These are phyloP conservation scores for Macrotus californicus DNA, from an alignment of 2,113 vertebrate species.

Conservation along the genomic window DNA sequence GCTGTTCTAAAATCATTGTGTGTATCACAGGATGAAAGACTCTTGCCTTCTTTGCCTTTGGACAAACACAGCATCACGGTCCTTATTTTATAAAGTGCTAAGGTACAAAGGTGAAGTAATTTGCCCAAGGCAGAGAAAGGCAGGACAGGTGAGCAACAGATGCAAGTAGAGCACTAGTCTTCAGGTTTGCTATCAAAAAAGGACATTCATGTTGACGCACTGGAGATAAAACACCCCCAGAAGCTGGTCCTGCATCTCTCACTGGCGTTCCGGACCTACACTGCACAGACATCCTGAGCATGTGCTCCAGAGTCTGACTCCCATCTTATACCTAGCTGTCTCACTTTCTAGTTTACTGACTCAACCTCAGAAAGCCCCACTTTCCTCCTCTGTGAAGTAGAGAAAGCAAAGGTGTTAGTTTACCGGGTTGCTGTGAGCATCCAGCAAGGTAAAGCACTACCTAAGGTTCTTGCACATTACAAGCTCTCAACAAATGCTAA, in stretches of 20 bases:
- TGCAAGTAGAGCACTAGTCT: not conserved
- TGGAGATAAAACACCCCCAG: not conserved
- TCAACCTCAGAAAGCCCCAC: not conserved
- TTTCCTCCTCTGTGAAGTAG: not conserved
- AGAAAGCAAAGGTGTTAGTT: not conserved
- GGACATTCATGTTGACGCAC: not conserved
- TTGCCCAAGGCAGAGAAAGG: not conserved
- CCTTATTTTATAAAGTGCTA: not conserved
- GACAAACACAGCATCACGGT: not conserved
- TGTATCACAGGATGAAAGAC: not conserved
- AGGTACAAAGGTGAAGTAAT: not conserved
- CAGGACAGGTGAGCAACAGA: not conserved
- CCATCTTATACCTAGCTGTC: not conserved
- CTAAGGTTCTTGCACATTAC: not conserved
- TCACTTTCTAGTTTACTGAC: not conserved
- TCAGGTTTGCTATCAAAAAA: not conserved
- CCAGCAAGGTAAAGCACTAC: not conserved
- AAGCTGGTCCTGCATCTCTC: not conserved
- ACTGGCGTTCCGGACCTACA: not conserved
- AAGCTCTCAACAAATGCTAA: not conserved
- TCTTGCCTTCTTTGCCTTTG: slow-evolving; percentile 16
- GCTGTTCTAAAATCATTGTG: not conserved
- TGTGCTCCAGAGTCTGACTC: not conserved
- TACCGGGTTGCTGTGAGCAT: not conserved
- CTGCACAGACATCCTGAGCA: not conserved